Evolutionary conservation across 2,113 vertebrate species (phyloP), one percentile per base, ranked within the genome.

Genomic region (Spheniscus mendiculus): DNA sequence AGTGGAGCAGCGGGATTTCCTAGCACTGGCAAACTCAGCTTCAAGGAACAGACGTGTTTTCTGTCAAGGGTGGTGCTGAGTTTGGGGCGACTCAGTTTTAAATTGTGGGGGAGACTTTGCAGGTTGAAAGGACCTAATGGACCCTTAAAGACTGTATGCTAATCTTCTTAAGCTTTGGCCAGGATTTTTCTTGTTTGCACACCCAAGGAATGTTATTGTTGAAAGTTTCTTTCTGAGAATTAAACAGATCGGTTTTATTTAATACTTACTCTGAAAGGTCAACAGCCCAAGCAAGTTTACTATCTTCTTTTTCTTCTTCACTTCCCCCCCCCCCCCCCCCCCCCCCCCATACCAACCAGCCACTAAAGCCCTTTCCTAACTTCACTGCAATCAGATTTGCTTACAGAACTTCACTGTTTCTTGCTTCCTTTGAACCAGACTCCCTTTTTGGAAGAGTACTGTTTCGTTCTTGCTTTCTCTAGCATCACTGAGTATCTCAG

Each of bases 161-260:
- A 94, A 96, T 95, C 94, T 89, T 87, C 80, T 95, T 95, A 94
- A 80, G 44, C 58, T 69, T 85, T 93, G 63, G 52, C 38, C 47
- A 63, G 82, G 70, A 67, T 91, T 94, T 97, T 92, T 93, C 86
- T 85, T 94, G 76, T 77, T 94, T 59, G 45, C 58, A 63, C 5
- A 2, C 66, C 32, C 58, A 62, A 83, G 53, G 87, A 96, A 93
- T 97, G 96, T 87, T 96, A 32, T 62, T 96, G 73, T 93, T 95
- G 66, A 72, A 95, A 85, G 59, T 47, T 89, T 47, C 83, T 81
- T 79, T 87, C 71, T 87, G 59, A 92, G 71, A 92, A 90, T 90
- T 88, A 80, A 91, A 87, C 61, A 83, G 22, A 61, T 82, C 69
- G 9, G 25, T 93, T 96, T 97, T 96, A 73, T 94, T 95, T 93